Evolutionary conservation across 2,888 invertebrate genomes (phyloP).

Genomic region (Agrochola macilenta): DNA sequence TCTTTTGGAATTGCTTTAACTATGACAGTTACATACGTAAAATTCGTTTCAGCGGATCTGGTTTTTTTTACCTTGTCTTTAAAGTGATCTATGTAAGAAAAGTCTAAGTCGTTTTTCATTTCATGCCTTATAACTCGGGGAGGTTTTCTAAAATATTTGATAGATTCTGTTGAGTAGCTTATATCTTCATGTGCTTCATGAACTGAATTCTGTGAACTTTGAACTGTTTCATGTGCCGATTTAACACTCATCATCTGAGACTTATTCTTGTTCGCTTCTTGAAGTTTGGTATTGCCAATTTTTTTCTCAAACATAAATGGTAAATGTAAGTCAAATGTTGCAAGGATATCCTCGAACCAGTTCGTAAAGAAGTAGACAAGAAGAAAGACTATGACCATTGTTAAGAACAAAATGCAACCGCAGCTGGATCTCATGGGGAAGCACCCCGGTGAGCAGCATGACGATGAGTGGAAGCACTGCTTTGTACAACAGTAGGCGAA

Average conservation of each 20-base stretch:
- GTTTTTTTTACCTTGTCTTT: constrained; percentile 7
- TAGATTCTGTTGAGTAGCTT: background rate
- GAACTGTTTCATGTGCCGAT: background rate
- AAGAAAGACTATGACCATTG: constrained; percentile 59
- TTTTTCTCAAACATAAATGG: constrained; percentile 60
- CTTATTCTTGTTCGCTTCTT: background rate
- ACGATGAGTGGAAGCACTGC: constrained; percentile 57
- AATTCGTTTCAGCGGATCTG: background rate
- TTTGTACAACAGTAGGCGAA: constrained; percentile 65
- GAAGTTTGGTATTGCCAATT: background rate
- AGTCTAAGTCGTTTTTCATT: constrained; percentile 35
- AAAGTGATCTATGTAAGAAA: constrained; percentile 17
- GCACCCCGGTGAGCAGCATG: constrained; percentile 32
- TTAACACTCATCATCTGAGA: background rate
- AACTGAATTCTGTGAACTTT: background rate
- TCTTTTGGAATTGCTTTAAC: constrained; percentile 28
- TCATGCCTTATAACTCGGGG: background rate
- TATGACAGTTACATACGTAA: constrained; percentile 16
- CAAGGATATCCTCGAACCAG: constrained; percentile 68
- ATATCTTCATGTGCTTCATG: background rate
- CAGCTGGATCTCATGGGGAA: constrained; percentile 45
- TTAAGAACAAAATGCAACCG: constrained; percentile 59
- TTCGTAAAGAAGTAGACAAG: constrained; percentile 64
- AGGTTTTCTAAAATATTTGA: background rate
- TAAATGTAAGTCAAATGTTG: constrained; percentile 54